Base-by-base conservation (phyloP, 2,888 invertebrate genomes). In the Platycheirus rosarum region DNA sequence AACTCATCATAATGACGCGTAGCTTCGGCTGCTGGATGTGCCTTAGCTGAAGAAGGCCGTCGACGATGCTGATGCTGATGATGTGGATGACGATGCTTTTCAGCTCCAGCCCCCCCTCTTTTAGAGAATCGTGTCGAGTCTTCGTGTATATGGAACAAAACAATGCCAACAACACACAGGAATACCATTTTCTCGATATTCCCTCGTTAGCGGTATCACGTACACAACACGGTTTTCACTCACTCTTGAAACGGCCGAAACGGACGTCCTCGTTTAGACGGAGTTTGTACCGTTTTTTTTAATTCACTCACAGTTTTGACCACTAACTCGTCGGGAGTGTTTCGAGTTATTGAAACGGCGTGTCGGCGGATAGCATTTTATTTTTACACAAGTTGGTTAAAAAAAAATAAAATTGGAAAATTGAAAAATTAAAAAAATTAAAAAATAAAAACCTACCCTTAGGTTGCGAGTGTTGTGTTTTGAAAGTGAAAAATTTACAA, bases 311-410 rank as follows among this genome's bases (percentile, higher is more conserved):
- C 82, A 77, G 77, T 89, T 88, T 86, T 88, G 88, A 89, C 89
- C 89, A 89, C 90, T 88, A 87, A 89, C 89, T 88, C 87, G 89
- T 87, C 89, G 88, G 88, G 88, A 87, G 88, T 88, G 88, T 87
- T 88, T 89, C 89, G 82, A 62, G 55, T 73, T 48, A 53, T 77
- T 62, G 66, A 68, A 73, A 63, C 71, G 70, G 40, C 57, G 57
- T n/a, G n/a, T 23, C 40, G 57, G 53, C 80, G 76, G 75, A 80
- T 75, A 40, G 42, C 16, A 46, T 49, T 60, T 37, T 16, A 20
- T 29, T 62, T 78, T 40, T 13, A 8, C 8, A n/a, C 20, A 49
- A 40, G 1, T 13, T 53, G 35, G 16, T 49, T 40, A 9, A 40
- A 48, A 51, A 62, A 18, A 29, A 32, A 62, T n/a, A n/a, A n/a